Conservation (phyloP, 2,888 invertebrate genomes). For the Chamaedrilus cognettii region DNA sequence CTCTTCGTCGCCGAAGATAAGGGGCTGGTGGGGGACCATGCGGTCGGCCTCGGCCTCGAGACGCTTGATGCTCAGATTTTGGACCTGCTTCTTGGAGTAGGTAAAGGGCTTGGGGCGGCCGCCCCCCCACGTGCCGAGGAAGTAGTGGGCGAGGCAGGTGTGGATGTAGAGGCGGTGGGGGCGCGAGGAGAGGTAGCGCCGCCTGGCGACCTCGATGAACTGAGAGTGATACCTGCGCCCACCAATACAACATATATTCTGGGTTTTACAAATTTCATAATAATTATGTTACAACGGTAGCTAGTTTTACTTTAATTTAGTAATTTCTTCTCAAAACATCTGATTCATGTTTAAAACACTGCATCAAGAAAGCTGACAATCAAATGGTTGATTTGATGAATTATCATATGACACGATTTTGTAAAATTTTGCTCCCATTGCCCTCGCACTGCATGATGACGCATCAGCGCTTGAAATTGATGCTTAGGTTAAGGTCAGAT, state of each 20-base stretch:
- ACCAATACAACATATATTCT: not conserved
- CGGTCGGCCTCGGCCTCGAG: slow-evolving; percentile 42
- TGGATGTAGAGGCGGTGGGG: slow-evolving; percentile 36
- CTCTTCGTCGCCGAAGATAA: slow-evolving; percentile 27
- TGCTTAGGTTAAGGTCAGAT: too few relatives aligned
- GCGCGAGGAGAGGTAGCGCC: slow-evolving; percentile 33
- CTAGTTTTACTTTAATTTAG: not conserved
- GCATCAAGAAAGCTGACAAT: too few relatives aligned
- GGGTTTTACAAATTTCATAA: not conserved
- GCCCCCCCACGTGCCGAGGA: slow-evolving; percentile 48
- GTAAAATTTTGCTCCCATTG: not conserved
- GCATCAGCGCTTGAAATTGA: too few relatives aligned
- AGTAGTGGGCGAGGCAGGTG: slow-evolving; percentile 50
- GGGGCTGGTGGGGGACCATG: slow-evolving; percentile 48
- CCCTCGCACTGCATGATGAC: not conserved
- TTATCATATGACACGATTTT: too few relatives aligned
- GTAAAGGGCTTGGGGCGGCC: slow-evolving; percentile 45
- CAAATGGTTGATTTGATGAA: too few relatives aligned
- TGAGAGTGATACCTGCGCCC: slow-evolving; percentile 41
- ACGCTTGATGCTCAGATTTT: slow-evolving; percentile 21
- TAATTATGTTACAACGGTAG: not conserved
- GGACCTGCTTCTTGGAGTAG: slow-evolving; percentile 15
- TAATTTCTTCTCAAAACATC: not conserved
- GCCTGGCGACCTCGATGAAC: slow-evolving; percentile 33
- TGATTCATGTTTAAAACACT: not conserved